A percentile compares a stretch with the other conserved stretches of the same genome.
These are phyloP conservation scores for Lucilia sericata DNA, from an alignment of 1,140 invertebrate genomes.

Conservation along the genomic window DNA sequence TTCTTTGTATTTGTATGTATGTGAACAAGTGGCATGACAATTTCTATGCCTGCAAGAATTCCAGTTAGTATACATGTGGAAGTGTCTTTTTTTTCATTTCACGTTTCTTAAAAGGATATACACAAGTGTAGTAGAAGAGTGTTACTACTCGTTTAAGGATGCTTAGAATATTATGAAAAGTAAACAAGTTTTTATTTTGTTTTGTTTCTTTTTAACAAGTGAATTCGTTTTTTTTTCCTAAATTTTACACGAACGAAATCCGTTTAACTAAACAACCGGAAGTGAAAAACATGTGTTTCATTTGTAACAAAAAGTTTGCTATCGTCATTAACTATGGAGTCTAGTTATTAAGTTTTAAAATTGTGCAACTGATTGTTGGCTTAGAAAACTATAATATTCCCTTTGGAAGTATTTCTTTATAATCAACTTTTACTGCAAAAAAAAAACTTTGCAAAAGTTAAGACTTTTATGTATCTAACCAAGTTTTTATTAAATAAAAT, in stretches of 20 bases:
- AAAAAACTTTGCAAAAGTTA: background rate
- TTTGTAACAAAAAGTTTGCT: background rate
- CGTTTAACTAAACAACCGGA: background rate
- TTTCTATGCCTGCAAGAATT: background rate
- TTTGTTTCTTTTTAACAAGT: background rate
- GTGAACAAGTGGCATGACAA: background rate
- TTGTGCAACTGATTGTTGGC: background rate
- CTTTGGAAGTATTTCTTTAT: background rate
- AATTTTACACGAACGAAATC: background rate
- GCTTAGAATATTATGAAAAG: background rate
- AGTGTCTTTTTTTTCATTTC: background rate
- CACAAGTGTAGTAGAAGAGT: background rate
- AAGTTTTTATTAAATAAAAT: background rate
- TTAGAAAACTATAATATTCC: background rate
- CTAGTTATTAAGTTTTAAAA: background rate
- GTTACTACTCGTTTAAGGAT: background rate
- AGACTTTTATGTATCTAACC: background rate
- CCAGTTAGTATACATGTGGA: background rate
- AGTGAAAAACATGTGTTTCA: conserved; percentile 17
- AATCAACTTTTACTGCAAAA: background rate
- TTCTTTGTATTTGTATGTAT: background rate
- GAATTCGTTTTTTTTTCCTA: background rate
- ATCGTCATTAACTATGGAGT: background rate
- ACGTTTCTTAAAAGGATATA: conserved; percentile 11
- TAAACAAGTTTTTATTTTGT: background rate